Conservation (phyloP, 1,140 invertebrate species). For the Sminthurinus signatus region DNA sequence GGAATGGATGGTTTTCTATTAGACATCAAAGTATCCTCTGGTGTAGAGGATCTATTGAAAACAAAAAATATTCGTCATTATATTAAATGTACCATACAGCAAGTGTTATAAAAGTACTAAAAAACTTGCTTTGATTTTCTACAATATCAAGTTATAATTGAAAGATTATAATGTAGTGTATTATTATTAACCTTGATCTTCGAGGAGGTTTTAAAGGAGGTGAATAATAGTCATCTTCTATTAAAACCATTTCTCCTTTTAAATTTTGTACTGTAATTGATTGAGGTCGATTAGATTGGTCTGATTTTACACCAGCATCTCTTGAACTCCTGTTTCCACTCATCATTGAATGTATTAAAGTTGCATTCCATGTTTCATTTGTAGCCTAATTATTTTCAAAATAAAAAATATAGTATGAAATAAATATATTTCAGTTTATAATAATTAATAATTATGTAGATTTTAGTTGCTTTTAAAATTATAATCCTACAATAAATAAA, state of each 20-base stretch:
- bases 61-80: neutral
- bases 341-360: slow-evolving; percentile 45
- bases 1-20: neutral
- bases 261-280: slow-evolving; percentile 49
- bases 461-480: too few relatives aligned
- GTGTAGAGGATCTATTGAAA: slow-evolving; percentile 37
- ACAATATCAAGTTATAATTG: too few relatives aligned
- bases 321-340: slow-evolving; percentile 43
- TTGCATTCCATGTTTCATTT: slow-evolving; percentile 53
- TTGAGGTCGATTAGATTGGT: slow-evolving; percentile 9
- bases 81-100: too few relatives aligned
- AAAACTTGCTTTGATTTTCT: too few relatives aligned
- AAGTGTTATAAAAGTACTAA: too few relatives aligned
- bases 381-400: slow-evolving; percentile 50
- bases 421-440: too few relatives aligned
- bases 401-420: slow-evolving; percentile 4
- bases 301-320: slow-evolving; percentile 23
- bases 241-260: slow-evolving; percentile 56
- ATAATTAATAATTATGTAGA: too few relatives aligned
- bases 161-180: neutral
- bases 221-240: slow-evolving; percentile 58
- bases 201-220: slow-evolving; percentile 39
- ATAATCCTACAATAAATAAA: too few relatives aligned
- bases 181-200: slow-evolving; percentile 39
- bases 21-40: slow-evolving; percentile 30